Evolutionary conservation across 2,888 invertebrate species (phyloP).

Genomic region (Catonia carolina): DNA sequence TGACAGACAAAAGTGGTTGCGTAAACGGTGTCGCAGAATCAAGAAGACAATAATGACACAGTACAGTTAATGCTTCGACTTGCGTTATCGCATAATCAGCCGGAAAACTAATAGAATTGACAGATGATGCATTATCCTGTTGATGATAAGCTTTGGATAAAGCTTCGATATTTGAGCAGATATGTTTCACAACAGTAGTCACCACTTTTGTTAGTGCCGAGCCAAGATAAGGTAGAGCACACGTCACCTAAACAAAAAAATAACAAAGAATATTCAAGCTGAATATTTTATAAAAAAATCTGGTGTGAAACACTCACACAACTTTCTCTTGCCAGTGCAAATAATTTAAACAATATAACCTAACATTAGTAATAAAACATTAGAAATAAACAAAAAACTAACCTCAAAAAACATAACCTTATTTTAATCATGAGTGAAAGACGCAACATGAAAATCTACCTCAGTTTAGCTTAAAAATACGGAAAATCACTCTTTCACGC

Average conservation of each 20-base stretch:
- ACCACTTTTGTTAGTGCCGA: slow-evolving; percentile 69
- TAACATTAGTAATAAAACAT: too few relatives aligned
- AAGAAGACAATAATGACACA: slow-evolving; percentile 73
- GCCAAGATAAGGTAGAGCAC: slow-evolving; percentile 72
- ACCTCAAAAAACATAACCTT: too few relatives aligned
- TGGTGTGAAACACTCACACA: too few relatives aligned
- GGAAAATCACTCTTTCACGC: too few relatives aligned
- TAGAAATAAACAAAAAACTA: too few relatives aligned
- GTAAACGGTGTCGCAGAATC: slow-evolving; percentile 57
- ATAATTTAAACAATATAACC: too few relatives aligned
- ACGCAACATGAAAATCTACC: too few relatives aligned
- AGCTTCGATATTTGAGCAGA: slow-evolving; percentile 70
- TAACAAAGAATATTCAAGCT: too few relatives aligned
- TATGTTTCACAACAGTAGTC: slow-evolving; percentile 68
- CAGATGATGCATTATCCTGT: background rate
- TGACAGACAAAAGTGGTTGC: slow-evolving; percentile 49
- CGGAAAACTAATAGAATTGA: slow-evolving; percentile 45
- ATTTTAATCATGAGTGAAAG: too few relatives aligned
- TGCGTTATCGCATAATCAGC: slow-evolving; percentile 73
- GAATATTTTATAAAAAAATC: too few relatives aligned
- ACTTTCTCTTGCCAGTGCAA: too few relatives aligned
- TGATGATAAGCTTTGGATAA: slow-evolving; percentile 41
- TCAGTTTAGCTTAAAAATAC: too few relatives aligned
- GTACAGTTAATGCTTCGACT: slow-evolving; percentile 67
- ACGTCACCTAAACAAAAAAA: slow-evolving; percentile 47